Evolutionary conservation across 2,888 invertebrate species (phyloP).

Genomic region (Nephrotoma guestfalica): DNA sequence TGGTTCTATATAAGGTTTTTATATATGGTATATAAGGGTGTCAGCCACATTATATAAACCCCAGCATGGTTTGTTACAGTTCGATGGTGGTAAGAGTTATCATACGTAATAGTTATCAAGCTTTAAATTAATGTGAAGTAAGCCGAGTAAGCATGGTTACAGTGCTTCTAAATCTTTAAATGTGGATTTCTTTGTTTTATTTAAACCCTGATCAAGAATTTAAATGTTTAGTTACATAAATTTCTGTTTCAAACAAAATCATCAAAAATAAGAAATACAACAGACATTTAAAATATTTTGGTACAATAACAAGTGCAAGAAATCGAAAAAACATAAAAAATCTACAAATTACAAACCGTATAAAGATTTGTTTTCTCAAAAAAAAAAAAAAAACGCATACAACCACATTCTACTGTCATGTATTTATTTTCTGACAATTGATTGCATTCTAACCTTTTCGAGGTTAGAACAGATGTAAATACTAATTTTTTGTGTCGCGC

Average conservation of each 20-base stretch:
- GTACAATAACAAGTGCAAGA: neutral
- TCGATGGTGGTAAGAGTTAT: no score
- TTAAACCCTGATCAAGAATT: no score
- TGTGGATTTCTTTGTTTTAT: neutral
- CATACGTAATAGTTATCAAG: no score
- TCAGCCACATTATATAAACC: no score
- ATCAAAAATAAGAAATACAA: neutral
- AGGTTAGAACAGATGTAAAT: conserved; percentile 25
- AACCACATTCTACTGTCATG: conserved; percentile 23
- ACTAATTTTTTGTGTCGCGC: conserved; percentile 5
- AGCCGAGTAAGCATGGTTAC: no score
- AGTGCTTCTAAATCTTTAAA: neutral
- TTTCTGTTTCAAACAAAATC: neutral
- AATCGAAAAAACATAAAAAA: neutral
- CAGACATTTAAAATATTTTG: neutral
- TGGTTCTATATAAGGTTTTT: no score
- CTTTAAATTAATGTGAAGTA: no score
- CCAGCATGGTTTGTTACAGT: no score
- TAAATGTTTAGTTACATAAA: neutral
- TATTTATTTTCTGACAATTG: conserved; percentile 28
- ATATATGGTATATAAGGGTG: no score
- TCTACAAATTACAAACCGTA: neutral
- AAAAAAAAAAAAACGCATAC: neutral
- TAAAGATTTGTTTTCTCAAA: neutral
- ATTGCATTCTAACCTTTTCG: conserved; percentile 27